Conservation (phyloP, 2,797 vertebrate species). For the Moxostoma hubbsi region DNA sequence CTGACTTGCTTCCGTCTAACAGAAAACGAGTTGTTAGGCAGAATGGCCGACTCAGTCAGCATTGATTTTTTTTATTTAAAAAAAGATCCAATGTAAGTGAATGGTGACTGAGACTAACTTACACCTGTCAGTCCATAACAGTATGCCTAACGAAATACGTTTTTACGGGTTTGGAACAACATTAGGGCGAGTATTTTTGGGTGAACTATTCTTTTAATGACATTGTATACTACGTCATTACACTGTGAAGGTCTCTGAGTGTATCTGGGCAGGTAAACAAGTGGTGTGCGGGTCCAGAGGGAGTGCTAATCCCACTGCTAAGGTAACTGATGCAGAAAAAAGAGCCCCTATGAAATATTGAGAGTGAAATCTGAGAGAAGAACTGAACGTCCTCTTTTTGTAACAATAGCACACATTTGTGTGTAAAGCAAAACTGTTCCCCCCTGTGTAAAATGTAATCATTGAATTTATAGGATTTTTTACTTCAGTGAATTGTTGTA, state of each 20-base stretch:
- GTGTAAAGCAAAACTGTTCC: neutral
- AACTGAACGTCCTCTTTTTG: neutral
- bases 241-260: slow-evolving; percentile 18
- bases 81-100: too few relatives aligned
- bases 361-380: neutral
- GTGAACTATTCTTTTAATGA: neutral
- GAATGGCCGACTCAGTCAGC: too few relatives aligned
- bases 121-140: too few relatives aligned
- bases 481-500: neutral
- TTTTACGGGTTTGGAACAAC: too few relatives aligned
- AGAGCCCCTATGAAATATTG: neutral
- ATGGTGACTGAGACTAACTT: too few relatives aligned
- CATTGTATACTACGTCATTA: neutral
- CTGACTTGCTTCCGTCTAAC: too few relatives aligned
- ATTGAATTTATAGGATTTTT: neutral
- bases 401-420: neutral
- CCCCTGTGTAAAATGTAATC: neutral
- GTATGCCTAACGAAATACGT: too few relatives aligned
- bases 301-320: slow-evolving; percentile 31
- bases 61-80: too few relatives aligned
- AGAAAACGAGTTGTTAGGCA: too few relatives aligned
- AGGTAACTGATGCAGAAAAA: slow-evolving; percentile 36
- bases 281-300: slow-evolving; percentile 39
- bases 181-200: too few relatives aligned
- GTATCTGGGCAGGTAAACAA: slow-evolving; percentile 57